Evolutionary conservation across 2,888 invertebrate genomes (phyloP).

Genomic region (Electrophaes corylata): DNA sequence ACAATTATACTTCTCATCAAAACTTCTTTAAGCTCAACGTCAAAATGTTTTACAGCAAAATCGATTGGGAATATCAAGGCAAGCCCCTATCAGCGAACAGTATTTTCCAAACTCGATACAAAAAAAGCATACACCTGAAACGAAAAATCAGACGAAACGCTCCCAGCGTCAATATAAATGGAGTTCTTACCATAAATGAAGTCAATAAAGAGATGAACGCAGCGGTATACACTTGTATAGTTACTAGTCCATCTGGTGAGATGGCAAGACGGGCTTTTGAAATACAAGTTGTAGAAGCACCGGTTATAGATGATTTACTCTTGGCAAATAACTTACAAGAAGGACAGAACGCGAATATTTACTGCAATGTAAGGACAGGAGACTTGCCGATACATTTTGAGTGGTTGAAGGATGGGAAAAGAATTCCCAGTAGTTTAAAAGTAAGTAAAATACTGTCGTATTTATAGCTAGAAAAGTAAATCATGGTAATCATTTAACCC

Average conservation of each 20-base stretch:
- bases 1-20: neutral
- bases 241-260: constrained; percentile 88
- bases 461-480: no score
- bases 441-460: constrained; percentile 53
- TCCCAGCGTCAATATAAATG: constrained; percentile 75
- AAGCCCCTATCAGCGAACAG: constrained; percentile 66
- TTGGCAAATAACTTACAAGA: constrained; percentile 92
- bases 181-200: constrained; percentile 85
- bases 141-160: constrained; percentile 60
- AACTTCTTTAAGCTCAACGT: neutral
- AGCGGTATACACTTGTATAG: constrained; percentile 91
- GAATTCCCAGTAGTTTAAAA: constrained; percentile 86
- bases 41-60: constrained; percentile 60
- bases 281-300: constrained; percentile 89
- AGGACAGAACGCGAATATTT: constrained; percentile 92
- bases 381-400: constrained; percentile 89
- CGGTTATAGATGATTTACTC: constrained; percentile 91
- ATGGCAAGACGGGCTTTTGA: constrained; percentile 84
- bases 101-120: constrained; percentile 69
- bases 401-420: constrained; percentile 87
- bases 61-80: constrained; percentile 78
- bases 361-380: constrained; percentile 90
- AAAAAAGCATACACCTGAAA: constrained; percentile 52
- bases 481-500: no score
- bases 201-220: constrained; percentile 87